A percentile compares a stretch with the other conserved stretches of the same genome.
These are phyloP conservation scores for Erinaceus europaeus DNA, from an alignment of 2,113 vertebrate species.

Conservation along the genomic window DNA sequence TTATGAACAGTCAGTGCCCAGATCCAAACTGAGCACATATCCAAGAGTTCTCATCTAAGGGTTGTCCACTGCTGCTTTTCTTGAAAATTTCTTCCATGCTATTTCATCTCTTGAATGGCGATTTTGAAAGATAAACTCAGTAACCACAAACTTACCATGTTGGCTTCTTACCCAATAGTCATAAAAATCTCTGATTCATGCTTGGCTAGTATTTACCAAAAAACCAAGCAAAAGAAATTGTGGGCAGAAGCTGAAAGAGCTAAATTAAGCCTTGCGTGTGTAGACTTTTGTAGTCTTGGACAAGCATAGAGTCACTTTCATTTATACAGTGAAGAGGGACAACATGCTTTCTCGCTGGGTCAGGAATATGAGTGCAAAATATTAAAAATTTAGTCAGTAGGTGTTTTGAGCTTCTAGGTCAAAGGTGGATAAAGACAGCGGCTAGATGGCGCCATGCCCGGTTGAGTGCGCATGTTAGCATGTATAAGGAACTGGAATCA, in stretches of 20 bases:
- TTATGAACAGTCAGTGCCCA: not conserved
- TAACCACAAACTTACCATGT: not conserved
- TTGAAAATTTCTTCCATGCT: not conserved
- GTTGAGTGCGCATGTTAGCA: too few relatives aligned
- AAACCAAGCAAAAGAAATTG: not conserved
- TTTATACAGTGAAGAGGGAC: fast-evolving
- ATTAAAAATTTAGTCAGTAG: not conserved
- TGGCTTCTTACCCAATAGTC: not conserved
- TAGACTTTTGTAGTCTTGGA: not conserved
- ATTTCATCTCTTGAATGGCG: not conserved
- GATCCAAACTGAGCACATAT: not conserved
- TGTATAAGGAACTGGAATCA: too few relatives aligned
- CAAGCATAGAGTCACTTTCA: fast-evolving
- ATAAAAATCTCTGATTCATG: not conserved
- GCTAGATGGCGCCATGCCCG: too few relatives aligned
- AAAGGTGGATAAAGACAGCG: not conserved
- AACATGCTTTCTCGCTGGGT: not conserved
- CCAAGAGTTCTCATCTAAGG: not conserved
- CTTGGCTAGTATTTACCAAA: not conserved
- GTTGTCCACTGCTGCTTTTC: not conserved
- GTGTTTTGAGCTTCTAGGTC: not conserved
- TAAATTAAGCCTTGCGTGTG: not conserved
- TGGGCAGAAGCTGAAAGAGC: not conserved
- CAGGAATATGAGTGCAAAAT: too few relatives aligned
- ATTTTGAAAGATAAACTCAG: not conserved